Percentiles rank a stretch among this genome's conserved stretches.
phyloP scores from a whole-genome alignment of 2,113 vertebrate genomes.

The Siniperca chuatsi region DNA sequence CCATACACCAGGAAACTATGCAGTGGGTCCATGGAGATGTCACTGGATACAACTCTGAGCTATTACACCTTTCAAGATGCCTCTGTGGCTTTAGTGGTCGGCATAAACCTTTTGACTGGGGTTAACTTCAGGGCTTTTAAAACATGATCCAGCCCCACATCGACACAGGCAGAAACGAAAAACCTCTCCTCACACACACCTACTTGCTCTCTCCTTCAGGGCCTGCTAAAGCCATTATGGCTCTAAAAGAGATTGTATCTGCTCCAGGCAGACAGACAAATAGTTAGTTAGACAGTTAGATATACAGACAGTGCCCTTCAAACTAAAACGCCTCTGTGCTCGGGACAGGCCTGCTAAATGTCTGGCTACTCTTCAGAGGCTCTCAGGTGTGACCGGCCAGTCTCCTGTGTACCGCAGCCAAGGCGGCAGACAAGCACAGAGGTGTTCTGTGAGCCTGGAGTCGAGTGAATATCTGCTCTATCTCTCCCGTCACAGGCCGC shows the following conservation, averaged over 20 bases:
- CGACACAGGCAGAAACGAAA: conserved; percentile 72
- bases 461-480: conserved; percentile 76
- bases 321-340: conserved; percentile 67
- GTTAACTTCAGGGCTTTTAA: conserved; percentile 81
- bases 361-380: conserved; percentile 77
- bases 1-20: background rate
- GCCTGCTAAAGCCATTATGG: conserved; percentile 79
- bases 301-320: conserved; percentile 60
- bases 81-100: conserved; percentile 73
- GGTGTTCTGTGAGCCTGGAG: conserved; percentile 69
- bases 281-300: conserved; percentile 70
- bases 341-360: conserved; percentile 68
- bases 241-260: conserved; percentile 71
- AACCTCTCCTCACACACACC: conserved; percentile 67
- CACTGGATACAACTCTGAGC: conserved; percentile 59
- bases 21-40: conserved; percentile 49
- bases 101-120: conserved; percentile 80
- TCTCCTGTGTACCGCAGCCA: conserved; percentile 68
- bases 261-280: conserved; percentile 75
- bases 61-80: conserved; percentile 62
- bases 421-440: conserved; percentile 71
- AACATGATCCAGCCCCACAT: conserved; percentile 79
- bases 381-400: conserved; percentile 79
- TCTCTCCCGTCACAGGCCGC: conserved; percentile 60
- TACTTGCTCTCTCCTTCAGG: conserved; percentile 68